A percentile compares a stretch with the other conserved stretches of the same genome.
These are phyloP conservation scores for Cephus pulcher DNA, from an alignment of 2,888 invertebrate species.

Conservation along the genomic window DNA sequence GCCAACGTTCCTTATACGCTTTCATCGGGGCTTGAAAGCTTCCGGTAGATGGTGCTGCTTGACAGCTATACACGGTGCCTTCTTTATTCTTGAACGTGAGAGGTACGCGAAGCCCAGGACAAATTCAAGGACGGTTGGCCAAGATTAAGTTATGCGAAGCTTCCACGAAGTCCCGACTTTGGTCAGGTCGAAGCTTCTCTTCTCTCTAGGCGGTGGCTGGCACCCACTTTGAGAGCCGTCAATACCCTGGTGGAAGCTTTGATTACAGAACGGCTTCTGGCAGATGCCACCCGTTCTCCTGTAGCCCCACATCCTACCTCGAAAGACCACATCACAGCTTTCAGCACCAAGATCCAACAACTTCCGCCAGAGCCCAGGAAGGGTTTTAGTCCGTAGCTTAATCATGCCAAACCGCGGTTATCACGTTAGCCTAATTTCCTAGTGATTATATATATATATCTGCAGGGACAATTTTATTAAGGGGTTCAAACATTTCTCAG, in stretches of 20 bases:
- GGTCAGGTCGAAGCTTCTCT: neutral
- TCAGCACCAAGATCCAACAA: slow-evolving; percentile 6
- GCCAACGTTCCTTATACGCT: neutral
- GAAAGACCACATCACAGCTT: slow-evolving; percentile 45
- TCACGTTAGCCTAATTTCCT: slow-evolving; percentile 39
- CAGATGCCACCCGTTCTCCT: slow-evolving; percentile 3
- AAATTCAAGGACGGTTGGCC: neutral
- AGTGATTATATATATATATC: slow-evolving; percentile 26
- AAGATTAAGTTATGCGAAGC: slow-evolving; percentile 17
- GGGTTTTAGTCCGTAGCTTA: slow-evolving; percentile 25
- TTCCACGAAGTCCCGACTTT: neutral
- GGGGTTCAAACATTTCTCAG: neutral
- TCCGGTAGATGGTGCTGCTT: neutral
- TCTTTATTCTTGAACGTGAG: neutral
- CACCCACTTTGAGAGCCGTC: slow-evolving; percentile 32
- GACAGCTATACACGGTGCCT: neutral
- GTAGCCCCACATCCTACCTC: slow-evolving; percentile 23
- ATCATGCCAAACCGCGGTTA: slow-evolving; percentile 26
- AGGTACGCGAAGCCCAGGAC: neutral
- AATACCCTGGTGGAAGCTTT: slow-evolving; percentile 26
- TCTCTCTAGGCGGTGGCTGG: neutral
- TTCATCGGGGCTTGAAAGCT: neutral
- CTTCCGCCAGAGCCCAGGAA: slow-evolving; percentile 3
- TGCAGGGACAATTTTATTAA: neutral
- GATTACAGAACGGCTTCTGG: slow-evolving; percentile 14